phyloP scores from a whole-genome alignment of 2,113 vertebrate species.

The Silurus glanis region DNA sequence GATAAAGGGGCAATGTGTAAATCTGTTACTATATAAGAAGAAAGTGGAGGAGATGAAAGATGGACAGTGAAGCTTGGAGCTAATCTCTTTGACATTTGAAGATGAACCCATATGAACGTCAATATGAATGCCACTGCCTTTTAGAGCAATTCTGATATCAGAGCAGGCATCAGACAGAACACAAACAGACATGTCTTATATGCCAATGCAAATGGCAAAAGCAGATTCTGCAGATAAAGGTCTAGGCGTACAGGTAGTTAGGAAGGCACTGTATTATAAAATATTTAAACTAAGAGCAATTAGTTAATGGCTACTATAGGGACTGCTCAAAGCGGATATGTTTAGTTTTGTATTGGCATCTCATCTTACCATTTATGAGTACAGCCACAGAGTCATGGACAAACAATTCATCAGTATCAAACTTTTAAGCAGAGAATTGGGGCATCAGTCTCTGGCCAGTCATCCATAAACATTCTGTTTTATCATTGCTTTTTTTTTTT shows the following conservation, averaged over 20 bases:
- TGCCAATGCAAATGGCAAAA: constrained; percentile 42
- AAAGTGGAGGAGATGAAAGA: constrained; percentile 34
- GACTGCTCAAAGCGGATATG: not conserved
- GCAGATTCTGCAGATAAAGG: not conserved
- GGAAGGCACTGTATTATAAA: not conserved
- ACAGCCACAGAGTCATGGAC: not conserved
- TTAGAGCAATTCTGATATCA: constrained; percentile 31
- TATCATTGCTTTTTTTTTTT: not conserved
- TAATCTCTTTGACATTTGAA: constrained; percentile 58
- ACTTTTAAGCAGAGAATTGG: not conserved
- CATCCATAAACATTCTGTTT: not conserved
- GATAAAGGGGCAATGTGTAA: constrained; percentile 25
- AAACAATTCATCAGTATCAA: not conserved
- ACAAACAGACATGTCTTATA: constrained; percentile 40
- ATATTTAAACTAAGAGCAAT: not conserved
- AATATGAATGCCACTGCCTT: constrained; percentile 48
- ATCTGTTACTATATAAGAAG: not conserved
- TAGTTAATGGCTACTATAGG: not conserved
- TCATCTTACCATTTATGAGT: not conserved
- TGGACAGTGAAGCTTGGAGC: constrained; percentile 41
- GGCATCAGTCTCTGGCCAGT: not conserved
- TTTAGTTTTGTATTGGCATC: not conserved
- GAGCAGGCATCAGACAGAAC: constrained; percentile 36
- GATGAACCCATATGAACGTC: constrained; percentile 32
- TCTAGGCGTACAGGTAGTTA: not conserved